phyloP scores from a whole-genome alignment of 2,888 invertebrate species.

The Caenorhabditis afra region DNA sequence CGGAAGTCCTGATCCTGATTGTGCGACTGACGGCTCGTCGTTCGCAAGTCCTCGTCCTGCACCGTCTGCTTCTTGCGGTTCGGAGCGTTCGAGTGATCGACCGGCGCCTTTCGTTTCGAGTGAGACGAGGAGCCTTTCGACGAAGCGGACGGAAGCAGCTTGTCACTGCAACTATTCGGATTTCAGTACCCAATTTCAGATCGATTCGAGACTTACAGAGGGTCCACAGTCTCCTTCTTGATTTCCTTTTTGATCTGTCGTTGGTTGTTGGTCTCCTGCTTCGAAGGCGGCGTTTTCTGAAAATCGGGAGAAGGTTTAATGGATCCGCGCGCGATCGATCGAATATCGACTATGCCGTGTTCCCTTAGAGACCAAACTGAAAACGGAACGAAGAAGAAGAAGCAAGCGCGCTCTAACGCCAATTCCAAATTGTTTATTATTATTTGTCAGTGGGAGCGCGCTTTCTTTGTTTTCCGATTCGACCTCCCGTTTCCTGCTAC shows the following conservation, averaged over 20 bases:
- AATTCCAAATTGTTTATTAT: not conserved
- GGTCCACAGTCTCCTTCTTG: constrained; percentile 31
- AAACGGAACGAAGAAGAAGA: not conserved
- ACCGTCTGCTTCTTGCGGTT: constrained; percentile 33
- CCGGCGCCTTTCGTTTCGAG: constrained; percentile 28
- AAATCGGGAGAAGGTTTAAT: not conserved
- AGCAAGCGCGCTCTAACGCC: not conserved
- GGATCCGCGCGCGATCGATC: too few species aligned
- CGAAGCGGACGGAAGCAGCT: constrained; percentile 11
- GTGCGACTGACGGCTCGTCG: constrained; percentile 1
- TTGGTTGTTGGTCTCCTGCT: not conserved
- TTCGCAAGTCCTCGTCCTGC: constrained; percentile 42
- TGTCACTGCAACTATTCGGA: constrained; percentile 38
- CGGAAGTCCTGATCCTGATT: constrained; percentile 32
- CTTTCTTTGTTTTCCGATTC: too few species aligned
- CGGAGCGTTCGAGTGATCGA: constrained; percentile 37
- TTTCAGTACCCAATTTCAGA: not conserved
- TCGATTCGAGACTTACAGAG: constrained; percentile 39
- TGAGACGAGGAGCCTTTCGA: constrained; percentile 6
- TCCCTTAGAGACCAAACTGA: not conserved
- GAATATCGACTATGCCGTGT: not conserved
- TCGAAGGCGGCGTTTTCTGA: constrained; percentile 21
- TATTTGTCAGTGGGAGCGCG: not conserved
- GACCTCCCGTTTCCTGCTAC: too few species aligned
- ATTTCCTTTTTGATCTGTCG: constrained; percentile 25